Conservation (phyloP, 1,140 invertebrate genomes). For the Drosophila ohnishii region DNA sequence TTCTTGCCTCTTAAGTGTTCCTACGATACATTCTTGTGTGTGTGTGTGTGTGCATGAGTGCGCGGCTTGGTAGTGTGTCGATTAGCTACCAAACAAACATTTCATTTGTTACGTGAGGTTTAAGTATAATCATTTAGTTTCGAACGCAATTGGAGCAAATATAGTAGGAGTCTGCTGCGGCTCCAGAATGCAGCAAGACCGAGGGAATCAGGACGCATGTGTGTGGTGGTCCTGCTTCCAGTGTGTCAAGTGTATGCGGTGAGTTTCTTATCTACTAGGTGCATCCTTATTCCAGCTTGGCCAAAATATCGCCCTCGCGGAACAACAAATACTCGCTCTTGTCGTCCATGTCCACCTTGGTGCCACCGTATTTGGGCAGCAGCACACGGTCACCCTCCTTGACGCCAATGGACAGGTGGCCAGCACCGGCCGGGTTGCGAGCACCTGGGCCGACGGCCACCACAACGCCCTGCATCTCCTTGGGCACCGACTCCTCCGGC, state of each 20-base stretch:
- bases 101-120: slow-evolving; percentile 33
- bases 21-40: slow-evolving; percentile 3
- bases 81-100: slow-evolving; percentile 70
- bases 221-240: background rate
- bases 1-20: background rate
- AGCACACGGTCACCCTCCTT: slow-evolving; percentile 97
- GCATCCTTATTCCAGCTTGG: slow-evolving; percentile 88
- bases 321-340: slow-evolving; percentile 96
- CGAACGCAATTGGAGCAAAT: slow-evolving; percentile 59
- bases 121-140: slow-evolving; percentile 68
- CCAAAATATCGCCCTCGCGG: slow-evolving; percentile 97
- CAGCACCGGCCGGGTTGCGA: slow-evolving; percentile 93
- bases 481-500: slow-evolving; percentile 97
- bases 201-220: background rate
- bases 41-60: background rate
- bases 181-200: background rate
- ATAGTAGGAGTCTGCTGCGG: background rate
- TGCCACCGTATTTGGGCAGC: slow-evolving; percentile 99
- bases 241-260: background rate
- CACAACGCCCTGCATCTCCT: slow-evolving; percentile 96
- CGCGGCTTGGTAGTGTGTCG: background rate
- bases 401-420: slow-evolving; percentile 90
- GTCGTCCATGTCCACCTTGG: slow-evolving; percentile 92
- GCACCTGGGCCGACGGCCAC: slow-evolving; percentile 96
- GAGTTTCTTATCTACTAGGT: background rate